These are phyloP conservation scores for Morpho helenor DNA, from an alignment of 2,888 invertebrate genomes.

Conservation along the genomic window DNA sequence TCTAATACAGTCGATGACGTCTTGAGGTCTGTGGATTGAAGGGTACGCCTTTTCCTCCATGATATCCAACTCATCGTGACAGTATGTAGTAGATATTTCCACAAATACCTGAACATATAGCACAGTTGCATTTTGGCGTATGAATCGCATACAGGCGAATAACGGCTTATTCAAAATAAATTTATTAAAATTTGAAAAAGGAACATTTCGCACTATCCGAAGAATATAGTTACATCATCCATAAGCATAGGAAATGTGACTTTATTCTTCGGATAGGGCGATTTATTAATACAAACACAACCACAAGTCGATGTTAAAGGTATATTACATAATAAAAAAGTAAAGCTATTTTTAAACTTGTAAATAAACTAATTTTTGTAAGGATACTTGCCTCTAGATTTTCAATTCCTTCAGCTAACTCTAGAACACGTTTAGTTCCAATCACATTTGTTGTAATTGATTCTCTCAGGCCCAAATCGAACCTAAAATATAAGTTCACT, in stretches of 20 bases:
- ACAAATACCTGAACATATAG: slow-evolving; percentile 76
- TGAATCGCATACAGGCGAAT: too few relatives aligned
- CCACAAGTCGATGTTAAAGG: too few relatives aligned
- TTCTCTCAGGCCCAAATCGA: slow-evolving; percentile 89
- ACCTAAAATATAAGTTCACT: slow-evolving; percentile 72
- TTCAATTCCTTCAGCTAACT: slow-evolving; percentile 84
- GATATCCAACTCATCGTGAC: slow-evolving; percentile 86
- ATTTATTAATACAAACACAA: too few relatives aligned
- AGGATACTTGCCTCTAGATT: slow-evolving; percentile 74
- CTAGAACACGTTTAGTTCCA: slow-evolving; percentile 88
- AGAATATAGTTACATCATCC: too few relatives aligned
- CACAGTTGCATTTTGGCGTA: too few relatives aligned
- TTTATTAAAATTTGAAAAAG: too few relatives aligned
- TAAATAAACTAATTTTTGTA: not conserved
- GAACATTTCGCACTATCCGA: too few relatives aligned
- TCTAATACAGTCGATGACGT: slow-evolving; percentile 78
- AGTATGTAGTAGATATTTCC: slow-evolving; percentile 92
- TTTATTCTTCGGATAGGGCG: too few relatives aligned
- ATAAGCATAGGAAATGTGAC: too few relatives aligned
- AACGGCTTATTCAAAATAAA: too few relatives aligned
- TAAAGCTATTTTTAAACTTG: too few relatives aligned
- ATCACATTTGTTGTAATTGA: slow-evolving; percentile 91
- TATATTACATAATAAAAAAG: too few relatives aligned
- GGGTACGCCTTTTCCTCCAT: slow-evolving; percentile 88
- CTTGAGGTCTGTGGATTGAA: slow-evolving; percentile 70